phyloP scores from a whole-genome alignment of 2,113 vertebrate species.

The Probosciger aterrimus region DNA sequence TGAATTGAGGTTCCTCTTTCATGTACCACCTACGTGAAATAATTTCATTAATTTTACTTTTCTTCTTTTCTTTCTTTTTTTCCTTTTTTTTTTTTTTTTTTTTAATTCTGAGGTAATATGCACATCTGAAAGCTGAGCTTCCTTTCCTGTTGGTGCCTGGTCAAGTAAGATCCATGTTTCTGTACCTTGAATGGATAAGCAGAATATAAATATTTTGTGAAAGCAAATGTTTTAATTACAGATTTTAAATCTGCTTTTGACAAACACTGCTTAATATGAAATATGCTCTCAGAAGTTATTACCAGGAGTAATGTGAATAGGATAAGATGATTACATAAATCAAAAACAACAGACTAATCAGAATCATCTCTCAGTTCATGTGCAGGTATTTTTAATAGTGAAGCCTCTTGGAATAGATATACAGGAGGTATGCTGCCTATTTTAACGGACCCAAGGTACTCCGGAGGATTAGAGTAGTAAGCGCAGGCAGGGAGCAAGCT shows the following conservation, averaged over 20 bases:
- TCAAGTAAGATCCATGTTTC: not conserved
- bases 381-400: not conserved
- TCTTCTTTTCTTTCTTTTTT: not conserved
- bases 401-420: not conserved
- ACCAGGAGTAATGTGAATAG: not conserved
- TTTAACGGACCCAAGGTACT: not conserved
- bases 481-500: not conserved
- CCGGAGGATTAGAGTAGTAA: not conserved
- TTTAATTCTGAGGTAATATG: not conserved
- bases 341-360: not conserved
- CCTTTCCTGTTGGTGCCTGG: not conserved
- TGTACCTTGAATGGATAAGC: not conserved
- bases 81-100: not conserved
- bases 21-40: constrained; percentile 16
- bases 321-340: not conserved
- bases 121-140: not conserved
- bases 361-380: not conserved
- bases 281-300: not conserved
- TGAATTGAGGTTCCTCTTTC: constrained; percentile 18
- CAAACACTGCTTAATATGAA: constrained; percentile 10
- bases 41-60: constrained; percentile 37
- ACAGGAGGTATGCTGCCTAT: not conserved
- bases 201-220: constrained; percentile 9
- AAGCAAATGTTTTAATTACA: constrained; percentile 39
- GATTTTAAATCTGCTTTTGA: constrained; percentile 43